phyloP scores from a whole-genome alignment of 2,888 invertebrate species.

The Ceramica pisi region DNA sequence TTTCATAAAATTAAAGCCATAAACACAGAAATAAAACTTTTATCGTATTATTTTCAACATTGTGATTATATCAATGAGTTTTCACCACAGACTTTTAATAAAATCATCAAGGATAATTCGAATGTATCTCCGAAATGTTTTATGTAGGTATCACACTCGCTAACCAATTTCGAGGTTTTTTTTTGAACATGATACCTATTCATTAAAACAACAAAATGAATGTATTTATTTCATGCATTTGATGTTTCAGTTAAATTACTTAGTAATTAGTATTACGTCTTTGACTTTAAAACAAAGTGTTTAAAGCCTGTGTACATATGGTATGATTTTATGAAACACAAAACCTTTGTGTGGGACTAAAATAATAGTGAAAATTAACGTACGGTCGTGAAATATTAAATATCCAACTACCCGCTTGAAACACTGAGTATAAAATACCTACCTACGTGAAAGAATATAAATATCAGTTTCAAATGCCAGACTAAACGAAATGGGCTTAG shows the following conservation, averaged over 20 bases:
- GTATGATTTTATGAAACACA: constrained; percentile 10
- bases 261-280: constrained; percentile 10
- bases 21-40: constrained; percentile 10
- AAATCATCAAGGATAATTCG: constrained; percentile 41
- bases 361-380: constrained; percentile 25
- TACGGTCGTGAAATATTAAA: constrained; percentile 37
- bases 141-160: constrained; percentile 35
- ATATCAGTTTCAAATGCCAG: constrained; percentile 7
- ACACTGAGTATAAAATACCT: not conserved
- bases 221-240: constrained; percentile 14
- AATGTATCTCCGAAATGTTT: constrained; percentile 39
- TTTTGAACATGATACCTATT: constrained; percentile 51
- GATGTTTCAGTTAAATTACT: not conserved
- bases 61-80: constrained; percentile 37
- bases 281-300: not conserved
- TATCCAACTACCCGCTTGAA: constrained; percentile 11
- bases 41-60: constrained; percentile 23
- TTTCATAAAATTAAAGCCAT: constrained; percentile 9
- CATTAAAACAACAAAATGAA: constrained; percentile 28
- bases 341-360: constrained; percentile 23
- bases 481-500: not conserved
- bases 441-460: not conserved
- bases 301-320: not conserved
- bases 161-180: constrained; percentile 39
- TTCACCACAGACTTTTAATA: constrained; percentile 44